Conservation (phyloP, 2,888 invertebrate species). For the Mylabris sibirica region DNA sequence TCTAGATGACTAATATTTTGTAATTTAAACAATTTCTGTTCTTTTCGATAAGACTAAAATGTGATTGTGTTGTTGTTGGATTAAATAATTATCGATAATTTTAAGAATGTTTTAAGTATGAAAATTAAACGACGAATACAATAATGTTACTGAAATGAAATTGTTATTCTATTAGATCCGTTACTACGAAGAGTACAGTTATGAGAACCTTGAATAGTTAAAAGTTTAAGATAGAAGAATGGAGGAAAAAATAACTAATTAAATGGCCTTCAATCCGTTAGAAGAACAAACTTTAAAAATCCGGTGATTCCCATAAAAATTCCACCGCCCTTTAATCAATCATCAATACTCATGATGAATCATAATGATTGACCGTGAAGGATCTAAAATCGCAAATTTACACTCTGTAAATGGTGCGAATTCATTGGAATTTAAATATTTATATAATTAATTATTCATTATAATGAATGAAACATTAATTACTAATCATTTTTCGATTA, state of each 20-base stretch:
- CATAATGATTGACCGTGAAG: neutral
- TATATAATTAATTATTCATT: conserved; percentile 3
- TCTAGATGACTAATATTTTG: neutral
- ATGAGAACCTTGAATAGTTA: conserved; percentile 8
- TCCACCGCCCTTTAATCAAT: neutral
- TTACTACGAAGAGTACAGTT: conserved; percentile 9
- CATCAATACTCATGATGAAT: neutral
- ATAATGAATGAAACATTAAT: neutral
- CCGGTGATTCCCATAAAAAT: neutral
- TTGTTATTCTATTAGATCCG: neutral
- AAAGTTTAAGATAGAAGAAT: neutral
- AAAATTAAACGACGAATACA: too few species aligned
- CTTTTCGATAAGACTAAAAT: neutral
- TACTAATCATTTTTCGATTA: neutral
- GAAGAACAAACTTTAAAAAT: neutral
- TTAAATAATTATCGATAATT: neutral
- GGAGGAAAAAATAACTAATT: neutral
- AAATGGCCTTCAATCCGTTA: neutral
- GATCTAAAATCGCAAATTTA: neutral
- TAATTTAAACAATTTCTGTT: neutral
- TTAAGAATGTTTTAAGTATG: neutral
- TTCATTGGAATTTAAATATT: neutral
- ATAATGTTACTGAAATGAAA: too few species aligned
- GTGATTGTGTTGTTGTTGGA: neutral
- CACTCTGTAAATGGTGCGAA: neutral